Conservation (phyloP, 2,797 vertebrate genomes). For the Crossoptilon crossoptilon region DNA sequence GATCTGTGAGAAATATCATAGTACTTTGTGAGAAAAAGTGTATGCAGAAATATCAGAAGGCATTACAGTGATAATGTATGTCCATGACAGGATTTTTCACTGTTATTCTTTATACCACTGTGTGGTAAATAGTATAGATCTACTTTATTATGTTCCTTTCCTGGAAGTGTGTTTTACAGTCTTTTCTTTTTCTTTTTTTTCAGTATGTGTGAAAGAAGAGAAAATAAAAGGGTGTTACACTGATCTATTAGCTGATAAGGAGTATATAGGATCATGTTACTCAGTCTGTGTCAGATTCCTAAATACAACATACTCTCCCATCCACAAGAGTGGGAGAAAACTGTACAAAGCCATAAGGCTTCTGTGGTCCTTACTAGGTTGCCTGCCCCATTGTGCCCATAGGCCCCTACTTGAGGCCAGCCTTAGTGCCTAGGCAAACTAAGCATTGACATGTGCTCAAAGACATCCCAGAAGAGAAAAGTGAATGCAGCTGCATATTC, state of each 20-base stretch:
- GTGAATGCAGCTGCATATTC: background rate
- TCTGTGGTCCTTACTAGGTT: background rate
- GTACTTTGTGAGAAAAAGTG: background rate
- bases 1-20: background rate
- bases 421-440: background rate
- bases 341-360: background rate
- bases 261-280: background rate
- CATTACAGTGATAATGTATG: background rate
- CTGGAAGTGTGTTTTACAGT: background rate
- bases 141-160: background rate
- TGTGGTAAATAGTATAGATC: background rate
- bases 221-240: background rate
- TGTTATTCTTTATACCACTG: background rate
- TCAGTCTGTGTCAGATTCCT: background rate
- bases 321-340: background rate
- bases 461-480: background rate
- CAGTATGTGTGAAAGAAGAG: background rate
- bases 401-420: background rate
- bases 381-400: background rate
- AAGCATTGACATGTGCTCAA: background rate
- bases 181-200: background rate
- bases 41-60: background rate
- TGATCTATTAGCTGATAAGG: background rate
- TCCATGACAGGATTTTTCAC: background rate
- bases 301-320: background rate